phyloP scores from a whole-genome alignment of 2,888 invertebrate species.

The Steinernema scapterisci region DNA sequence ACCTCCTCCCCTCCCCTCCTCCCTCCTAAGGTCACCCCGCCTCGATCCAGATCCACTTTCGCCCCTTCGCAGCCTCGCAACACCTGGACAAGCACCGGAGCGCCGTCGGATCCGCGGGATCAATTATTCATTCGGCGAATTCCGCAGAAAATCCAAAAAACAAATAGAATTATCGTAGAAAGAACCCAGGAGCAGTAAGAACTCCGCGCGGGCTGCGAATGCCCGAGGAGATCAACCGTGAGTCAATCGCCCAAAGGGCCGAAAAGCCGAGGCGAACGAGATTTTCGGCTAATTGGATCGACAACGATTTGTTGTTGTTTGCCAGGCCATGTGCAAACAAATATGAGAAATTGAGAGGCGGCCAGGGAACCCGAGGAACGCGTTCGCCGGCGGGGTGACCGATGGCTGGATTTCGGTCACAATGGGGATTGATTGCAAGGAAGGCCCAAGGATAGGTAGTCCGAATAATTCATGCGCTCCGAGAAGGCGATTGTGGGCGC shows the following conservation, averaged over 20 bases:
- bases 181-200: background rate
- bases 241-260: background rate
- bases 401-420: background rate
- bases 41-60: background rate
- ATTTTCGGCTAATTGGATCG: background rate
- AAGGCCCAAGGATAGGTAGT: background rate
- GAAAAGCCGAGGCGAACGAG: background rate
- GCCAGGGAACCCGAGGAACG: background rate
- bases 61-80: background rate
- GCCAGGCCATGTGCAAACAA: background rate
- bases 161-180: slow-evolving; percentile 3
- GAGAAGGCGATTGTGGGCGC: background rate
- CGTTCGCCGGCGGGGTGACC: background rate
- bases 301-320: slow-evolving; percentile 10
- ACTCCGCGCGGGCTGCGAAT: background rate
- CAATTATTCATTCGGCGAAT: background rate
- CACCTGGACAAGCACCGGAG: background rate
- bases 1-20: too few relatives aligned
- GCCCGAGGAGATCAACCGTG: slow-evolving; percentile 9
- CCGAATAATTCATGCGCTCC: background rate
- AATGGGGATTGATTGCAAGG: background rate
- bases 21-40: too few relatives aligned
- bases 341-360: background rate
- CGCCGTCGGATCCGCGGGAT: background rate
- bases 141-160: background rate